Conservation (phyloP, 2,888 invertebrate genomes). For the Pseudococcus jackbeardsleyi region DNA sequence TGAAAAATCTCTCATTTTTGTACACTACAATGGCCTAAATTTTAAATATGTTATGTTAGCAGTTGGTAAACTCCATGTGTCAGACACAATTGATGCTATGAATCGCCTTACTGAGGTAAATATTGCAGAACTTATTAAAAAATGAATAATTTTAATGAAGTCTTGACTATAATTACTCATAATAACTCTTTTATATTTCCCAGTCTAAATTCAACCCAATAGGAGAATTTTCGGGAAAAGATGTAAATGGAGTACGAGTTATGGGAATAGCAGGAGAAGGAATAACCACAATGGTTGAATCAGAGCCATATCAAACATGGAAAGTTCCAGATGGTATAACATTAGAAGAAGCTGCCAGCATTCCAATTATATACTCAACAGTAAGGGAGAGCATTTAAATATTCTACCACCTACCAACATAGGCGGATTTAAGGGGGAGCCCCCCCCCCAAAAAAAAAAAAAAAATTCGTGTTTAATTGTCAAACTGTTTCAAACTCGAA, state of each 20-base stretch:
- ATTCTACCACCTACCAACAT: too few species aligned
- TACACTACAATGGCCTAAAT: slow-evolving; percentile 86
- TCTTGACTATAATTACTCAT: too few species aligned
- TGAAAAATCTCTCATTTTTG: slow-evolving; percentile 70
- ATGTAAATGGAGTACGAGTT: slow-evolving; percentile 70
- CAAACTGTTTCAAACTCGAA: too few species aligned
- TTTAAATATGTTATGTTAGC: slow-evolving; percentile 93
- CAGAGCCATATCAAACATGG: slow-evolving; percentile 73
- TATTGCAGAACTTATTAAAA: neutral
- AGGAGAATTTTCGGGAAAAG: slow-evolving; percentile 74
- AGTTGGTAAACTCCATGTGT: slow-evolving; percentile 78
- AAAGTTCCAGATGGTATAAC: slow-evolving; percentile 75
- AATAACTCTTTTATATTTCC: too few species aligned
- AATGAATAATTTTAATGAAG: neutral
- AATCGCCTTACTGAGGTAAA: neutral
- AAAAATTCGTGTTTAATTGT: too few species aligned
- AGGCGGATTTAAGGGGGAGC: too few species aligned
- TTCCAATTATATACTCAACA: slow-evolving; percentile 77
- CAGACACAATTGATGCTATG: neutral
- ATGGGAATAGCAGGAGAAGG: slow-evolving; percentile 70
- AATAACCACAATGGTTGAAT: slow-evolving; percentile 73
- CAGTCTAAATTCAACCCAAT: slow-evolving; percentile 77
- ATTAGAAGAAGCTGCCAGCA: slow-evolving; percentile 77
- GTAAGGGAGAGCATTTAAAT: slow-evolving; percentile 67
- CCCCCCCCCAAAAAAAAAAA: too few species aligned